Conservation (phyloP, 37 sponge, comb jelly and placozoan species). For the Spongia lamella region DNA sequence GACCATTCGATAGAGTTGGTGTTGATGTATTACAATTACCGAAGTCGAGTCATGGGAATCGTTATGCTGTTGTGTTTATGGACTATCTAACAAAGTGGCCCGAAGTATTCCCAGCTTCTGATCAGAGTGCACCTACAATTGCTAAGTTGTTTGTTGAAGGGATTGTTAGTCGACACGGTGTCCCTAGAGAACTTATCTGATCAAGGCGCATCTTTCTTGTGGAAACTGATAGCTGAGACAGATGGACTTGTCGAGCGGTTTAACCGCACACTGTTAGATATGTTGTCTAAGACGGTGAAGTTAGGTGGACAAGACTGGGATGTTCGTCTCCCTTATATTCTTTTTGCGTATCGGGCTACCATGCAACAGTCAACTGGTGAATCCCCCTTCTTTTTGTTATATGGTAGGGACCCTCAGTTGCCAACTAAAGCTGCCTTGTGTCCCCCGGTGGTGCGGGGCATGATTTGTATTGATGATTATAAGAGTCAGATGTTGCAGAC, state of each 20-base stretch:
- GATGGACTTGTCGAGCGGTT: constrained; percentile 54
- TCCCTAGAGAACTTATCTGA: constrained; percentile 34
- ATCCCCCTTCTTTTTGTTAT: constrained; percentile 32
- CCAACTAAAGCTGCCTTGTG: not conserved
- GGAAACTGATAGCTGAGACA: constrained; percentile 15
- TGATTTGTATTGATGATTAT: constrained; percentile 2
- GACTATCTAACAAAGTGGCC: constrained; percentile 55
- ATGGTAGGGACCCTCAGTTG: constrained; percentile 14
- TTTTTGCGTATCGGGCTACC: constrained; percentile 34
- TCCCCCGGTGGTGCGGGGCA: not conserved
- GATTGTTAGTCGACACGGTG: constrained; percentile 39
- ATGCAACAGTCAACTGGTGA: constrained; percentile 20
- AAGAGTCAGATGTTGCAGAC: not conserved
- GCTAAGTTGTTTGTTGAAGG: constrained; percentile 40
- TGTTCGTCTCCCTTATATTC: constrained; percentile 7
- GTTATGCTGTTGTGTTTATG: constrained; percentile 56
- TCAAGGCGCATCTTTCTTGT: constrained; percentile 23
- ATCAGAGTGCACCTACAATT: constrained; percentile 34
- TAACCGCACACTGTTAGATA: constrained; percentile 12
- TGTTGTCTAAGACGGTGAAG: constrained; percentile 2
- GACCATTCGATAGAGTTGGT: constrained; percentile 53
- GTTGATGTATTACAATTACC: constrained; percentile 53
- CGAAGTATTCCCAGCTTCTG: constrained; percentile 35
- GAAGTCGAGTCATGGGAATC: constrained; percentile 30
- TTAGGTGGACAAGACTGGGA: constrained; percentile 20